Evolutionary conservation across 1,140 invertebrate species (phyloP).

Genomic region (Pectinophora gossypiella): DNA sequence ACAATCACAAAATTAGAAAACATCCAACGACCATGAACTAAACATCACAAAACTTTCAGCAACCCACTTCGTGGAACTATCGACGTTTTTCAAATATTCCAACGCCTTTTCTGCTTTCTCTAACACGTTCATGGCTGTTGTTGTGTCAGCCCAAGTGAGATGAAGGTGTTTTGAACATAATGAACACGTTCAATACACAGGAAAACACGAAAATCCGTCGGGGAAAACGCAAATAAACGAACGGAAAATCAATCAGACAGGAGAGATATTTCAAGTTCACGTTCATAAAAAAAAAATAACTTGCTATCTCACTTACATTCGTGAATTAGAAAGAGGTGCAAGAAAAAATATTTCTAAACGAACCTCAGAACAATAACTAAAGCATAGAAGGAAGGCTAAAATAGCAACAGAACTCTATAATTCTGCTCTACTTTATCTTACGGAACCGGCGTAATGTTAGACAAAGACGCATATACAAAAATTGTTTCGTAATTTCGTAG

Average conservation of each 20-base stretch:
- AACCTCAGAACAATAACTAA: too few species aligned
- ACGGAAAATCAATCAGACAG: constrained; percentile 37
- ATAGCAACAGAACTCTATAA: too few species aligned
- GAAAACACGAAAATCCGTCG: constrained; percentile 19
- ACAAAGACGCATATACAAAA: too few species aligned
- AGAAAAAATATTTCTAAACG: too few species aligned
- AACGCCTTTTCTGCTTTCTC: constrained; percentile 71
- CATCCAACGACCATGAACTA: constrained; percentile 12
- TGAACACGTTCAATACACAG: constrained; percentile 6
- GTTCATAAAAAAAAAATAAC: too few species aligned
- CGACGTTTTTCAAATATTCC: constrained; percentile 62
- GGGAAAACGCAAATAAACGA: constrained; percentile 32
- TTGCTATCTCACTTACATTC: too few species aligned
- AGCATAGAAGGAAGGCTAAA: too few species aligned
- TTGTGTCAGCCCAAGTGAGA: constrained; percentile 15
- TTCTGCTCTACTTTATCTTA: too few species aligned
- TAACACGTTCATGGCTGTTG: constrained; percentile 58
- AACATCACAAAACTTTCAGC: constrained; percentile 6
- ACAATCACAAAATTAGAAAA: constrained; percentile 17
- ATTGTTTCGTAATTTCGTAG: too few species aligned
- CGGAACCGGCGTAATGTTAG: too few species aligned
- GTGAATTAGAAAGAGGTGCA: too few species aligned
- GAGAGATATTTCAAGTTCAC: too few species aligned
- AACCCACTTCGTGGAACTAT: constrained; percentile 61
- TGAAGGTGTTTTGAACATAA: constrained; percentile 16